Conservation (phyloP, 1,140 invertebrate species). For the Drosophila tropicalis region DNA sequence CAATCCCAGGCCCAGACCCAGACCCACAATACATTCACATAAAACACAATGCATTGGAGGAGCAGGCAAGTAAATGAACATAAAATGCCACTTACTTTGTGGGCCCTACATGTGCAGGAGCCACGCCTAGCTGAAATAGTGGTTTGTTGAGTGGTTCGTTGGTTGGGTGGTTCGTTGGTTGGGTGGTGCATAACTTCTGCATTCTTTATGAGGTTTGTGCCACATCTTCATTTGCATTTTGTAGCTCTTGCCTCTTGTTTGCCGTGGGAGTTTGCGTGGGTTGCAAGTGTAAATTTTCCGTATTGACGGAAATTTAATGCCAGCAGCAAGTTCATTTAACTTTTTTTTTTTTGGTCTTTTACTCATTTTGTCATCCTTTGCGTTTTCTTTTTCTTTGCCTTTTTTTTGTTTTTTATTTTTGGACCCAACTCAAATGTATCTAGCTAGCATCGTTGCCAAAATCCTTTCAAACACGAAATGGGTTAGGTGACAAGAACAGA, state of each 20-base stretch:
- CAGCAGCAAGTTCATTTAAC: conserved; percentile 76
- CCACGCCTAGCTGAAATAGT: conserved; percentile 1
- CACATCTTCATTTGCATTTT: conserved; percentile 7
- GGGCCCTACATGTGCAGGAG: conserved; percentile 51
- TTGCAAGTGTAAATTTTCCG: conserved; percentile 38
- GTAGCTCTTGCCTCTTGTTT: neutral
- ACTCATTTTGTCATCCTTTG: conserved; percentile 51
- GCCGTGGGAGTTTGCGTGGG: neutral
- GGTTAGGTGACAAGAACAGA: conserved; percentile 50
- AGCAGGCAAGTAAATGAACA: conserved; percentile 66
- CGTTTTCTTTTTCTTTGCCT: conserved; percentile 35
- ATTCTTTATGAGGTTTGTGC: conserved; percentile 40
- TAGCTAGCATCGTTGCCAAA: conserved; percentile 12
- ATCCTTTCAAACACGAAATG: conserved; percentile 39
- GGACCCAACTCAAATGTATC: conserved; percentile 18
- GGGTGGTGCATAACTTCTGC: conserved; percentile 53
- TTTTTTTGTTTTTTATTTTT: conserved; percentile 7
- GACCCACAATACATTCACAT: conserved; percentile 49
- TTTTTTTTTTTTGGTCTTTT: conserved; percentile 68
- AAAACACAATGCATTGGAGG: conserved; percentile 68
- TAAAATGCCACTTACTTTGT: conserved; percentile 77
- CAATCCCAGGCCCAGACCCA: conserved; percentile 7
- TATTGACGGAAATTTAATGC: conserved; percentile 70
- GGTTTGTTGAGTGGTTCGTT: neutral
- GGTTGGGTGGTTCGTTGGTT: neutral